Conservation (phyloP, 2,888 invertebrate species). For the Temnothorax ravouxi region DNA sequence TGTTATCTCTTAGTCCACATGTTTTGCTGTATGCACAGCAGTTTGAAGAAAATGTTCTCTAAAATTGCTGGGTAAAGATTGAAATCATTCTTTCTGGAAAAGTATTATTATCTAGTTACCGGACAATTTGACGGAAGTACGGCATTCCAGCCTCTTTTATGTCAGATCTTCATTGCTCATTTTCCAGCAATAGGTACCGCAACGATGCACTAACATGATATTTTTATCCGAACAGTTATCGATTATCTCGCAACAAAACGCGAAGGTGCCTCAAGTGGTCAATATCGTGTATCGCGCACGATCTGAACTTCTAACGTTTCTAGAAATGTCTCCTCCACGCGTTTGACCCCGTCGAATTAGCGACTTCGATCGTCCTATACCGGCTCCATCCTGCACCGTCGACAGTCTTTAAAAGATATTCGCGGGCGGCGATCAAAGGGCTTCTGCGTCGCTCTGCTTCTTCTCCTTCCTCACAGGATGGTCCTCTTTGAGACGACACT, state of each 20-base stretch:
- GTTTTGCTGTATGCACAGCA: background rate
- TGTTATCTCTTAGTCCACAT: background rate
- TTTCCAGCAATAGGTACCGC: slow-evolving; percentile 22
- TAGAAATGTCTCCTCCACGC: background rate
- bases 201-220: slow-evolving; percentile 22
- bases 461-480: background rate
- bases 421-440: slow-evolving; percentile 8
- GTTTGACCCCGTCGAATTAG: background rate
- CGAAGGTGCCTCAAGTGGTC: slow-evolving; percentile 12
- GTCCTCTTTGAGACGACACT: slow-evolving; percentile 32
- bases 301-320: slow-evolving; percentile 1
- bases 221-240: slow-evolving; percentile 50
- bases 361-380: background rate
- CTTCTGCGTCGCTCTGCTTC: background rate
- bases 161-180: slow-evolving; percentile 4
- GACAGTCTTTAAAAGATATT: background rate
- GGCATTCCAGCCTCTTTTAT: background rate
- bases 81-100: background rate
- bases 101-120: background rate
- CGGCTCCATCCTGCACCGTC: background rate
- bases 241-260: slow-evolving; percentile 35
- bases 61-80: background rate
- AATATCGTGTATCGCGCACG: background rate
- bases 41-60: background rate
- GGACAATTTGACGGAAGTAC: background rate